A percentile compares a stretch with the other conserved stretches of the same genome.
Evolutionary conservation across 1,140 invertebrate genomes (phyloP).

Genomic region (Ladona fulva): DNA sequence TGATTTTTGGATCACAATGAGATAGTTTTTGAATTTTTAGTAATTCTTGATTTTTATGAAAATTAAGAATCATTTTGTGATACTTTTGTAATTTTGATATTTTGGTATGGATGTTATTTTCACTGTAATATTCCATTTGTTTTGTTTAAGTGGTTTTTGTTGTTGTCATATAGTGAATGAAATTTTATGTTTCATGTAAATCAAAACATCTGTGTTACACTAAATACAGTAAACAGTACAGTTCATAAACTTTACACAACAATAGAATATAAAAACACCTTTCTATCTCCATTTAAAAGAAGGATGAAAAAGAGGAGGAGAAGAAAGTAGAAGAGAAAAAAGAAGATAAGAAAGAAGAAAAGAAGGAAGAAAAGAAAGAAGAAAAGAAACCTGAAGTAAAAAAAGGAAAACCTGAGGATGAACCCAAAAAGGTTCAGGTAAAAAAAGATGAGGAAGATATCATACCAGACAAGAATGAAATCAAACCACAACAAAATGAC

Average conservation of each 20-base stretch:
- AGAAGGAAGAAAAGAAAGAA: slow-evolving; percentile 27
- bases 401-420: slow-evolving; percentile 29
- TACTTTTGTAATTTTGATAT: no score
- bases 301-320: slow-evolving; percentile 30
- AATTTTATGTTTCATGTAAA: no score
- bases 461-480: not conserved
- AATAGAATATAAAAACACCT: slow-evolving; percentile 13
- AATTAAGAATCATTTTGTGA: no score
- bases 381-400: slow-evolving; percentile 29
- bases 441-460: slow-evolving; percentile 14
- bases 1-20: no score
- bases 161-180: no score
- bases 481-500: slow-evolving; percentile 27
- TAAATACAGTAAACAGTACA: no score
- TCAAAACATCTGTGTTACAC: no score
- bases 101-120: no score
- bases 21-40: no score
- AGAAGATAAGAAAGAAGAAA: slow-evolving; percentile 31
- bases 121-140: no score
- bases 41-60: no score
- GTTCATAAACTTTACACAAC: slow-evolving; percentile 13
- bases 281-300: slow-evolving; percentile 23
- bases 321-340: slow-evolving; percentile 30
- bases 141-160: no score
- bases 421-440: slow-evolving; percentile 20